Percentiles rank a stretch among this genome's conserved stretches.
Conservation (phyloP, 2,113 vertebrate genomes). For the Apteryx mantelli region DNA sequence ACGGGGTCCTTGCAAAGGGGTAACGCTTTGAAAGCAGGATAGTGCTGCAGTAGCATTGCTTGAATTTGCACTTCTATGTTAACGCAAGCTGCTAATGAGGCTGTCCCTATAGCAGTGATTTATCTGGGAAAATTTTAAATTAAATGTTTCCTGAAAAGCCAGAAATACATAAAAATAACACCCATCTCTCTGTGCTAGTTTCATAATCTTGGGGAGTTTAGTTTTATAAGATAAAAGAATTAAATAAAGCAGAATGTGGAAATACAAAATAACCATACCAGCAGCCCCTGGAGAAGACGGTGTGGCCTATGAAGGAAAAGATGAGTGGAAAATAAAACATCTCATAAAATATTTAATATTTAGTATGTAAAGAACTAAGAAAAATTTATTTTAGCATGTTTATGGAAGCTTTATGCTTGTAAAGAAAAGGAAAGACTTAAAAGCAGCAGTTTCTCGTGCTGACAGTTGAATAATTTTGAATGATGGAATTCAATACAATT, state of each 20-base stretch:
- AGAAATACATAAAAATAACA: background rate
- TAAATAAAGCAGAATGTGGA: background rate
- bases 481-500: background rate
- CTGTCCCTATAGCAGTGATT: background rate
- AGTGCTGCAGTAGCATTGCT: background rate
- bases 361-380: background rate
- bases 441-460: background rate
- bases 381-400: background rate
- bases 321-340: background rate
- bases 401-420: background rate
- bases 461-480: background rate
- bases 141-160: constrained; percentile 3
- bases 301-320: background rate
- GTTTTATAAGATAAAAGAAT: background rate
- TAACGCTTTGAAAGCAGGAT: accelerated
- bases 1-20: background rate
- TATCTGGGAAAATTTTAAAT: background rate
- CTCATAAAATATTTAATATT: background rate
- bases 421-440: background rate
- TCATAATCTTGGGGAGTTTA: background rate
- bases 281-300: background rate
- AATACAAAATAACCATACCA: background rate
- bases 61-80: background rate
- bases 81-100: background rate
- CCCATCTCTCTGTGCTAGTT: background rate